These are phyloP conservation scores for Theonella swinhoei DNA, from an alignment of 37 sponge, comb jelly and placozoan species.

Conservation along the genomic window DNA sequence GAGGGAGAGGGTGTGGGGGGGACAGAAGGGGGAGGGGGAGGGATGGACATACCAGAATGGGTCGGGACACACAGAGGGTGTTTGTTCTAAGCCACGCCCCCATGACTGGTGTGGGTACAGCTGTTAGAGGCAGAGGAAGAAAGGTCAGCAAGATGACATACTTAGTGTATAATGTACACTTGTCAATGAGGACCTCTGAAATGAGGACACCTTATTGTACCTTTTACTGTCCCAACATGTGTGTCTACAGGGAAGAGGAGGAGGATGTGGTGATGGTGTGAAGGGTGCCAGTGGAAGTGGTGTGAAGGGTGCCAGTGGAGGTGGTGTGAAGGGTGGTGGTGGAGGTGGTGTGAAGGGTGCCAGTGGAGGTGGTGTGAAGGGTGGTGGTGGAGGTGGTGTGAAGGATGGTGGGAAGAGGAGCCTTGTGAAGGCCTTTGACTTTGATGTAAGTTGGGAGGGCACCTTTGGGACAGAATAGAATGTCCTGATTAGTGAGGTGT, in stretches of 20 bases:
- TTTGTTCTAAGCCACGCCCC: not conserved
- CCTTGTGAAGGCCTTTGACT: too few species aligned
- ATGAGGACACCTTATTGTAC: not conserved
- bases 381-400: too few species aligned
- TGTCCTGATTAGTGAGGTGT: too few species aligned
- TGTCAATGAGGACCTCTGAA: not conserved
- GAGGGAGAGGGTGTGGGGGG: not conserved
- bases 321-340: not conserved
- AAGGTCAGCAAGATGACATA: too few species aligned
- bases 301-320: not conserved
- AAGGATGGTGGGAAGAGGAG: too few species aligned
- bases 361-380: too few species aligned
- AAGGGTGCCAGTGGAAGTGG: not conserved
- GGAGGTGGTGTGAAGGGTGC: not conserved
- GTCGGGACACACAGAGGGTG: not conserved
- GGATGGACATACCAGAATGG: not conserved
- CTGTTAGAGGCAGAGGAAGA: not conserved
- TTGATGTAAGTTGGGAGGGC: too few species aligned
- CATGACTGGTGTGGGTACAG: not conserved
- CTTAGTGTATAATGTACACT: too few species aligned
- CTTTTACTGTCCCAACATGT: not conserved
- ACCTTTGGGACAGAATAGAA: too few species aligned
- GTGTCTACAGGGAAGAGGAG: not conserved
- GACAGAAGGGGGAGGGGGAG: not conserved
- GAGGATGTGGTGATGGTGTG: not conserved